These are phyloP conservation scores for Platysternon megacephalum DNA, from an alignment of 2,113 vertebrate genomes.

Conservation along the genomic window DNA sequence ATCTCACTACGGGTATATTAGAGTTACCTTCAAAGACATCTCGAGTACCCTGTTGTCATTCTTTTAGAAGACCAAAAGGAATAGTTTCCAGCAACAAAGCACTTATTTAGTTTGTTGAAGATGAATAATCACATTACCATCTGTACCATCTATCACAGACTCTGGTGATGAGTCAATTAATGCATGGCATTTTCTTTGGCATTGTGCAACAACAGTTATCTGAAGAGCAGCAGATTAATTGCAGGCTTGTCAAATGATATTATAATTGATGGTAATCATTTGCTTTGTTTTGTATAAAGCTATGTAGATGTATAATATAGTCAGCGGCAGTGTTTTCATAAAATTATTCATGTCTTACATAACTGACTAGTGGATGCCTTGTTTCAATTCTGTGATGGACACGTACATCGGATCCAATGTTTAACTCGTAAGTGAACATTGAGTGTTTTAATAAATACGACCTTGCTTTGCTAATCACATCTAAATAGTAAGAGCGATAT, in stretches of 20 bases:
- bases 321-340: constrained; percentile 48
- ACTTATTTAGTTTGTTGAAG: constrained; percentile 60
- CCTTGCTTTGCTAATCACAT: constrained; percentile 47
- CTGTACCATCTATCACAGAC: constrained; percentile 72
- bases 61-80: constrained; percentile 24
- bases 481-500: constrained; percentile 22
- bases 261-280: constrained; percentile 88
- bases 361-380: constrained; percentile 41
- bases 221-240: constrained; percentile 85
- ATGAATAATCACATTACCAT: constrained; percentile 64
- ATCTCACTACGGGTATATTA: not conserved
- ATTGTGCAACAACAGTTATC: constrained; percentile 76
- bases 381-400: constrained; percentile 39
- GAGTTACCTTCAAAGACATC: not conserved
- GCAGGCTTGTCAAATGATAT: constrained; percentile 80
- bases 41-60: not conserved
- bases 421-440: constrained; percentile 43
- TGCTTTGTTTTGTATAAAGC: constrained; percentile 79
- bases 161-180: constrained; percentile 82
- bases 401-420: constrained; percentile 8
- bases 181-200: constrained; percentile 73
- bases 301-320: constrained; percentile 49
- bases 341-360: constrained; percentile 67
- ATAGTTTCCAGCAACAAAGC: constrained; percentile 30
- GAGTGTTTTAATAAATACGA: constrained; percentile 51